Evolutionary conservation across 2,888 invertebrate species (phyloP).

Genomic region (Teinopalpus imperialis): DNA sequence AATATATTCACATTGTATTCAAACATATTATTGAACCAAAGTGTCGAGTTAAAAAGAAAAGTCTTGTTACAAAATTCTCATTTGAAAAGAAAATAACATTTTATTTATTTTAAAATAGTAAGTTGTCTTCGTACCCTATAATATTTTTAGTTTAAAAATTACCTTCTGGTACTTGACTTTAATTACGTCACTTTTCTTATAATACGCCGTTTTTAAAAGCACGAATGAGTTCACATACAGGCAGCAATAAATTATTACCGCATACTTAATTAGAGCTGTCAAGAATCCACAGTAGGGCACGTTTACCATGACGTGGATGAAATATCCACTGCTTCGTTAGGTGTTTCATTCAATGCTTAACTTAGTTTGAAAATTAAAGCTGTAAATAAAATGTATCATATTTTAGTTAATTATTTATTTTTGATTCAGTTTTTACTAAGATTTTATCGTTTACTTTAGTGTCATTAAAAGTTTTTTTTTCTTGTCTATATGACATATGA

Average conservation of each 20-base stretch:
- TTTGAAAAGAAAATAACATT: too few relatives aligned
- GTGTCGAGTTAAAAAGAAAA: too few relatives aligned
- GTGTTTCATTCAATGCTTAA: constrained; percentile 8
- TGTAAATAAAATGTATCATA: constrained; percentile 3
- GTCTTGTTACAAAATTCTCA: too few relatives aligned
- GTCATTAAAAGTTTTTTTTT: too few relatives aligned
- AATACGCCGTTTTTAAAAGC: constrained; percentile 13
- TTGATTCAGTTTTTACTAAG: too few relatives aligned
- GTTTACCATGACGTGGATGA: constrained; percentile 15
- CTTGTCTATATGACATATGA: too few relatives aligned
- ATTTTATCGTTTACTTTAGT: too few relatives aligned
- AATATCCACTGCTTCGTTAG: constrained; percentile 21
- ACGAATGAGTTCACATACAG: constrained; percentile 14
- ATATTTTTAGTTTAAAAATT: constrained; percentile 8
- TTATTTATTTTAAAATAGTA: too few relatives aligned
- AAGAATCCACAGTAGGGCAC: constrained; percentile 22
- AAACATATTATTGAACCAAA: too few relatives aligned
- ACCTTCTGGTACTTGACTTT: constrained; percentile 15
- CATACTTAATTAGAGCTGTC: constrained; percentile 24
- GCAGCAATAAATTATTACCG: constrained; percentile 22
- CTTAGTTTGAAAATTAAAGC: constrained; percentile 10
- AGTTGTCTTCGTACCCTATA: too few relatives aligned
- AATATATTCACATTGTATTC: too few relatives aligned
- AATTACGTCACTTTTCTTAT: constrained; percentile 22
- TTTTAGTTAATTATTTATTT: too few relatives aligned